Conservation (phyloP, 2,888 invertebrate species). For the Odontomyia ornata region DNA sequence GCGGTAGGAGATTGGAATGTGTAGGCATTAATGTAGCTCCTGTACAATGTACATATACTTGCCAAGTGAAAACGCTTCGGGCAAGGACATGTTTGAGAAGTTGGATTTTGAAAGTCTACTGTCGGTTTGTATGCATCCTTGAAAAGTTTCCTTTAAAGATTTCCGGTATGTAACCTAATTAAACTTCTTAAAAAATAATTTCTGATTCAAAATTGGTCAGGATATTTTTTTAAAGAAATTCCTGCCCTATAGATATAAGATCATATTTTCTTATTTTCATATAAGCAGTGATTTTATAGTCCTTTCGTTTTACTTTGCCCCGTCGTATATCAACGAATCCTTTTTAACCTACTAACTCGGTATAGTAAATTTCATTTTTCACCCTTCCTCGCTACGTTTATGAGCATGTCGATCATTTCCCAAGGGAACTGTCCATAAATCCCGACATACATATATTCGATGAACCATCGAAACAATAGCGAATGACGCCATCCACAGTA, state of each 20-base stretch:
- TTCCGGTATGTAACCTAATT: not conserved
- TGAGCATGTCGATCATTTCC: constrained; percentile 2
- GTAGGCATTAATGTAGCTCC: not conserved
- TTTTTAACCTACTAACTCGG: constrained; percentile 5
- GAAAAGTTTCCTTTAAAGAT: not conserved
- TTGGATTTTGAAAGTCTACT: not conserved
- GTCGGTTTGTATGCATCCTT: not conserved
- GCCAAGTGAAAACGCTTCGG: not conserved
- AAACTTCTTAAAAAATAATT: no score
- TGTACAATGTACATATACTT: not conserved
- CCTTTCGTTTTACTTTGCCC: not conserved
- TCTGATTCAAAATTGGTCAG: no score
- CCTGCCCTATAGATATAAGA: no score
- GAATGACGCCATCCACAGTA: constrained; percentile 29
- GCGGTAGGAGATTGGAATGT: not conserved
- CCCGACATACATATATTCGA: constrained; percentile 2
- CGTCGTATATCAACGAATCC: not conserved
- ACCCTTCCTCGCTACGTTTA: not conserved
- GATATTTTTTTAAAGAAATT: not conserved
- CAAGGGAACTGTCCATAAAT: constrained; percentile 40
- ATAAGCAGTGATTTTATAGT: not conserved
- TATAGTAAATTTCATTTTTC: not conserved
- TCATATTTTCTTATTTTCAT: no score
- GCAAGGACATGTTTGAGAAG: not conserved
- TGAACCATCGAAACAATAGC: constrained; percentile 26